phyloP scores from a whole-genome alignment of 2,888 invertebrate genomes.

The Xestia xanthographa region DNA sequence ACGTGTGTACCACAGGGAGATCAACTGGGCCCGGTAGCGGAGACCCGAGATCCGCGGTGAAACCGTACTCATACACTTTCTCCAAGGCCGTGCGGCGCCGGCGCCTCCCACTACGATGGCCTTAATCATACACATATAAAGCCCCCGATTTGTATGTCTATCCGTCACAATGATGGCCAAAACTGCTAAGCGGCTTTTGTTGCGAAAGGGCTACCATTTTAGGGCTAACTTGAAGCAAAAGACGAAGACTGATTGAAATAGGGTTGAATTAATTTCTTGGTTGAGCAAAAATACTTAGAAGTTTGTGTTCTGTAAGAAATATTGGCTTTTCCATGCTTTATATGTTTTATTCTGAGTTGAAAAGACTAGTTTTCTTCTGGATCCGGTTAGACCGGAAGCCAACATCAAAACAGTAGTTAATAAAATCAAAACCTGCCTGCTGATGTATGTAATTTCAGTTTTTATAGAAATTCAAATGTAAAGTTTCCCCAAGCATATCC shows the following conservation, averaged over 20 bases:
- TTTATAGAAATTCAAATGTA: background rate
- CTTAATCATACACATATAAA: conserved; percentile 58
- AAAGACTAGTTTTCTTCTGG: background rate
- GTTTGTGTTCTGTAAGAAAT: background rate
- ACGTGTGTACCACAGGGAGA: conserved; percentile 71
- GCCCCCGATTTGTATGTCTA: conserved; percentile 56
- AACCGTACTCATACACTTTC: conserved; percentile 84
- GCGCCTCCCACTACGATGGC: conserved; percentile 68
- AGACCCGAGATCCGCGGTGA: conserved; percentile 77
- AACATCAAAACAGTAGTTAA: background rate
- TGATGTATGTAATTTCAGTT: background rate
- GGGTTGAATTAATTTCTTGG: background rate
- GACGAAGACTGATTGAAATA: background rate
- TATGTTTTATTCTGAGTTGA: background rate
- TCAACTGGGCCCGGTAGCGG: conserved; percentile 66
- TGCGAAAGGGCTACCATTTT: conserved; percentile 6
- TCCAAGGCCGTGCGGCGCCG: conserved; percentile 84
- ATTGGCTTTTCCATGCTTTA: too few species aligned
- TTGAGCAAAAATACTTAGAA: background rate
- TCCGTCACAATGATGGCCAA: conserved; percentile 35
- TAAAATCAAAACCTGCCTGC: too few species aligned
- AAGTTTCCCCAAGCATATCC: conserved; percentile 29
- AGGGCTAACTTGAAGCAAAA: conserved; percentile 1
- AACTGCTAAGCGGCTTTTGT: conserved; percentile 26
- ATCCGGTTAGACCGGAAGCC: background rate